A percentile compares a stretch with the other conserved stretches of the same genome.
Evolutionary conservation across 2,113 vertebrate species (phyloP).

Genomic region (Etheostoma cragini): DNA sequence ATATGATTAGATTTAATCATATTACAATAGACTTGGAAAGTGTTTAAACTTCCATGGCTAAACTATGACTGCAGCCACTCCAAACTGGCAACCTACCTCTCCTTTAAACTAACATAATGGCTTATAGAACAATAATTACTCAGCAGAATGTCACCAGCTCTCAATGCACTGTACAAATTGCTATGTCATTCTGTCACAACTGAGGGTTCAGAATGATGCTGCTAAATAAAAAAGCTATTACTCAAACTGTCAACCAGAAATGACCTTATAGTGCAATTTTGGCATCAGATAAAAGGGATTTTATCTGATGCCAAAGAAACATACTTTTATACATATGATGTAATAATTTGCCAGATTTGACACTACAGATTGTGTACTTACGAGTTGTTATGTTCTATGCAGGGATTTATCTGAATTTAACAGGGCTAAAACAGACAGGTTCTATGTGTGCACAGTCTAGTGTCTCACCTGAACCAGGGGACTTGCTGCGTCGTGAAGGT

Average conservation of each 20-base stretch:
- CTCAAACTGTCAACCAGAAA: slow-evolving; percentile 14
- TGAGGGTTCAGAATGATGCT: slow-evolving; percentile 20
- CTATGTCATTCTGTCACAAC: slow-evolving; percentile 27
- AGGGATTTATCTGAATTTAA: background rate
- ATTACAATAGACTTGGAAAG: background rate
- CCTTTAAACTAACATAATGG: slow-evolving; percentile 3
- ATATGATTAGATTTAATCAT: background rate
- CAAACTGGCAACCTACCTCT: background rate
- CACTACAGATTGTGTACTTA: background rate
- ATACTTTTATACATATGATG: background rate
- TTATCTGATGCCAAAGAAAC: background rate
- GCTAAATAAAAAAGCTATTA: slow-evolving; percentile 17
- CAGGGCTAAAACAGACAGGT: background rate
- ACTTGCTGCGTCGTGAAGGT: slow-evolving; percentile 91
- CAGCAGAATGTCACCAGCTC: slow-evolving; percentile 41
- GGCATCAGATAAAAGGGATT: background rate
- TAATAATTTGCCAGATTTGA: background rate
- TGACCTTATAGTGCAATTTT: background rate
- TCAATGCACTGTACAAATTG: slow-evolving; percentile 16
- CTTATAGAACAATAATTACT: slow-evolving; percentile 22
- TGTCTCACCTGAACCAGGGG: slow-evolving; percentile 90
- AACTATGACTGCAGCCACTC: background rate
- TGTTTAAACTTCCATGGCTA: background rate
- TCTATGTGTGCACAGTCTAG: background rate
- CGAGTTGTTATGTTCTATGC: background rate